Evolutionary conservation across 2,888 invertebrate genomes (phyloP).

Genomic region (Drosophila anomalata): DNA sequence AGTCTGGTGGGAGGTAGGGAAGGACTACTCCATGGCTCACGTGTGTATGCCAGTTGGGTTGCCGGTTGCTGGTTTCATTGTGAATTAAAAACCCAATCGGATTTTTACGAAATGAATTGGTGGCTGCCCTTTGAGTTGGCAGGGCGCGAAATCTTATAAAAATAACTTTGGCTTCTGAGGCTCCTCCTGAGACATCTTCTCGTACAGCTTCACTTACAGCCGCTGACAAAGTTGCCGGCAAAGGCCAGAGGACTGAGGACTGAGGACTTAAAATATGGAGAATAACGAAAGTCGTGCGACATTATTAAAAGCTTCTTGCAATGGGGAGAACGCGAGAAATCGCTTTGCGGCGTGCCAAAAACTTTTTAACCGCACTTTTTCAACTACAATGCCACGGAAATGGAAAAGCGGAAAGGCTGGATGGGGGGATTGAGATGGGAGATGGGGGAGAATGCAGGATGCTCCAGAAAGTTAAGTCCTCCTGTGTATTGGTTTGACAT

Average conservation of each 20-base stretch:
- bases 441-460: background rate
- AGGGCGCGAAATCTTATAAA: constrained; percentile 67
- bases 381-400: constrained; percentile 70
- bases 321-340: constrained; percentile 63
- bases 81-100: constrained; percentile 52
- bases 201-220: background rate
- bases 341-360: constrained; percentile 73
- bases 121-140: constrained; percentile 40
- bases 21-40: background rate
- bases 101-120: constrained; percentile 44
- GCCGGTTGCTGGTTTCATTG: constrained; percentile 42
- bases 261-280: constrained; percentile 4
- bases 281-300: constrained; percentile 50
- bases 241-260: background rate
- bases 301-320: constrained; percentile 60
- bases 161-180: constrained; percentile 59
- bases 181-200: background rate
- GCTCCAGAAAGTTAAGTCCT: constrained; percentile 68
- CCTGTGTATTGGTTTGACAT: constrained; percentile 77
- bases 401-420: constrained; percentile 58
- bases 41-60: constrained; percentile 13
- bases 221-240: constrained; percentile 38
- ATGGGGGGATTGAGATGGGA: background rate
- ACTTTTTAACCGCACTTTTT: constrained; percentile 69
- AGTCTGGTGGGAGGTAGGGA: too few relatives aligned